Conservation (phyloP, 2,888 invertebrate species). For the Drosophila limbata region DNA sequence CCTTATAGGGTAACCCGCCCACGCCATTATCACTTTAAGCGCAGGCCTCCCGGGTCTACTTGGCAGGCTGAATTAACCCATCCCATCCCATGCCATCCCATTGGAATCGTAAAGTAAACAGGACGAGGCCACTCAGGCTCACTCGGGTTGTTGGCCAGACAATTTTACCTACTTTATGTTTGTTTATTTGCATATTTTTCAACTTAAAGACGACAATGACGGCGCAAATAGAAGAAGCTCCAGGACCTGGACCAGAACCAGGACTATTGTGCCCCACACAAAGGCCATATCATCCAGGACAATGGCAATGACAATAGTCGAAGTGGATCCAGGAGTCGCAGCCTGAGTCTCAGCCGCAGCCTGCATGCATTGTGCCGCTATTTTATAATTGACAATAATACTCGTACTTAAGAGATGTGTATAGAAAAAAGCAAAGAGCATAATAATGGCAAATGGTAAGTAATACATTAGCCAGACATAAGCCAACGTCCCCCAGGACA, state of each 20-base stretch:
- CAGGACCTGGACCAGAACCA: constrained; percentile 40
- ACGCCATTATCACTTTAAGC: constrained; percentile 67
- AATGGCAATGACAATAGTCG: constrained; percentile 65
- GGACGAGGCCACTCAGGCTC: constrained; percentile 53
- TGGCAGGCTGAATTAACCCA: constrained; percentile 41
- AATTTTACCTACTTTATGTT: constrained; percentile 77
- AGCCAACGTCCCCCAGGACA: constrained; percentile 49
- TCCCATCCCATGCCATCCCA: constrained; percentile 36
- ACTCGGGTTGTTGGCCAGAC: constrained; percentile 77
- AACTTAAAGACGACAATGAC: constrained; percentile 77
- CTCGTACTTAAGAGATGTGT: constrained; percentile 61
- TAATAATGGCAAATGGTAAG: constrained; percentile 78
- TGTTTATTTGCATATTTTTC: constrained; percentile 78
- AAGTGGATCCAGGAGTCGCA: constrained; percentile 29
- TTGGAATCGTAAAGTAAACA: constrained; percentile 39
- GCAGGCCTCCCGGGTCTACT: constrained; percentile 67
- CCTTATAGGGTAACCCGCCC: constrained; percentile 41
- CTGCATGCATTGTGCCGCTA: constrained; percentile 66
- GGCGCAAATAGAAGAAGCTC: constrained; percentile 28
- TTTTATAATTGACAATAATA: constrained; percentile 78
- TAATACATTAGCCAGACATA: constrained; percentile 78
- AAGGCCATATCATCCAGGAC: constrained; percentile 52
- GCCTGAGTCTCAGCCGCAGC: constrained; percentile 10
- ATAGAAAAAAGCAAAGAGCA: constrained; percentile 60
- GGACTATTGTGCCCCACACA: constrained; percentile 64